A percentile compares a stretch with the other conserved stretches of the same genome.
phyloP scores from a whole-genome alignment of 1,140 invertebrate genomes.

The Bombus confusus region DNA sequence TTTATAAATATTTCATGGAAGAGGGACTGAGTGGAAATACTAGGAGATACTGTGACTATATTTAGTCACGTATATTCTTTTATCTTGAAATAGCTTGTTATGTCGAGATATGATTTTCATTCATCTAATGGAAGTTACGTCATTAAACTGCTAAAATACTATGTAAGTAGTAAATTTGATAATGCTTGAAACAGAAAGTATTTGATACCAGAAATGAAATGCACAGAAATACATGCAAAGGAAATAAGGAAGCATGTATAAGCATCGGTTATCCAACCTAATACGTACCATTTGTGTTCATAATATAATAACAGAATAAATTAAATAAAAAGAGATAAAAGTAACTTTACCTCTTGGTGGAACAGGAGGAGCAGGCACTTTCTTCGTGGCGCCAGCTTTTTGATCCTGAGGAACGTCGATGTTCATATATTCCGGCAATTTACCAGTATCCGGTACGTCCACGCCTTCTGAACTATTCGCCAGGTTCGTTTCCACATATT shows the following conservation, averaged over 20 bases:
- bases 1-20: neutral
- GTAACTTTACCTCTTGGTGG: conserved; percentile 71
- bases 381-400: conserved; percentile 68
- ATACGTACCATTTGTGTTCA: too few species aligned
- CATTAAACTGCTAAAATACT: neutral
- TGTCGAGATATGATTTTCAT: too few species aligned
- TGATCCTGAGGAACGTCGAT: conserved; percentile 62
- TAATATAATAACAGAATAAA: neutral
- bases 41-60: neutral
- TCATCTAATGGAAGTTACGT: neutral
- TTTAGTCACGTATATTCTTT: neutral
- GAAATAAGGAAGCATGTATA: too few species aligned
- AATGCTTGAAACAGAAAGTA: neutral
- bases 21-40: neutral
- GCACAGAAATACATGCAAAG: too few species aligned
- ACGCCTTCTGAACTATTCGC: conserved; percentile 28
- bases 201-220: too few species aligned
- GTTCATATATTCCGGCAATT: conserved; percentile 77
- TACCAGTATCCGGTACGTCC: conserved; percentile 59
- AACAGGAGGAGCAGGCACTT: conserved; percentile 74
- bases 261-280: too few species aligned
- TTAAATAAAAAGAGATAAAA: neutral
- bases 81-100: too few species aligned
- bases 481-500: conserved; percentile 30
- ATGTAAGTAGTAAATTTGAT: too few species aligned